These are phyloP conservation scores for Ginglymostoma cirratum DNA, from an alignment of 2,113 vertebrate species.

Conservation along the genomic window DNA sequence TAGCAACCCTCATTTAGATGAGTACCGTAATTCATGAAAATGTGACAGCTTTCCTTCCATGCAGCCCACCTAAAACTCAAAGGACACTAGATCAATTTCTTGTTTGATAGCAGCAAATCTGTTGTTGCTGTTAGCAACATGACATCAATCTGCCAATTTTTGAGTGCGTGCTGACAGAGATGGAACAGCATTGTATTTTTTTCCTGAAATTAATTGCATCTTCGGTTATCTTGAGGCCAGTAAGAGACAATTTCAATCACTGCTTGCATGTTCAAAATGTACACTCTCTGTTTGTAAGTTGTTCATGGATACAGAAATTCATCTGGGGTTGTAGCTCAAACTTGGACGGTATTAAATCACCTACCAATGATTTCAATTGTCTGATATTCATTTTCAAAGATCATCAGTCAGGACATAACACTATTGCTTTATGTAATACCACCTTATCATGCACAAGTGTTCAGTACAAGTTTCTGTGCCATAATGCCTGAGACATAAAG, in stretches of 20 bases:
- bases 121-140: constrained; percentile 21
- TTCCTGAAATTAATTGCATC: neutral
- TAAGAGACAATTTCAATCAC: no score
- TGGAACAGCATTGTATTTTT: neutral
- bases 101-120: neutral
- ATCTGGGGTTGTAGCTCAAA: neutral
- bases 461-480: neutral
- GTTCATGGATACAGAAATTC: neutral
- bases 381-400: neutral
- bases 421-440: neutral
- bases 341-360: neutral
- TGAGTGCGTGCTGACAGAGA: neutral
- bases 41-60: neutral
- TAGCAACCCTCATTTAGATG: neutral
- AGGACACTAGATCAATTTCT: neutral
- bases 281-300: neutral
- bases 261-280: neutral
- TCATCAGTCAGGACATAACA: neutral
- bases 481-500: neutral
- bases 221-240: neutral
- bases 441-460: neutral
- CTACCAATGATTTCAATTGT: neutral
- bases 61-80: neutral
- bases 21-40: neutral
- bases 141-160: constrained; percentile 14